Conservation (phyloP, 2,888 invertebrate genomes). For the Synergus laeviventris region DNA sequence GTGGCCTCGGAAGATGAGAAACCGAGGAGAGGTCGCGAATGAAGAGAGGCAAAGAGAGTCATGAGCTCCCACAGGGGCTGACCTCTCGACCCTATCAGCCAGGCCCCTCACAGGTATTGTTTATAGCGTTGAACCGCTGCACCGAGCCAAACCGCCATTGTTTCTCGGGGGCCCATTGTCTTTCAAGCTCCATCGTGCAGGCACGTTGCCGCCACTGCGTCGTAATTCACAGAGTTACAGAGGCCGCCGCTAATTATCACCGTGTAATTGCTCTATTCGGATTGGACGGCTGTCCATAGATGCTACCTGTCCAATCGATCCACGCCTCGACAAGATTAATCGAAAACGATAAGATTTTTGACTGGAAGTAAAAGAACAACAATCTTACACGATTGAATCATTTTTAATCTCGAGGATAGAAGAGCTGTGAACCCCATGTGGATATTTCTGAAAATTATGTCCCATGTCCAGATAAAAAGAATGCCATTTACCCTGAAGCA, state of each 20-base stretch:
- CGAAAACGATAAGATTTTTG: background rate
- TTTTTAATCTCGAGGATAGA: too few relatives aligned
- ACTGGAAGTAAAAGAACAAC: background rate
- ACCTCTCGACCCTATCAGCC: conserved; percentile 72
- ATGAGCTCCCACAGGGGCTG: conserved; percentile 74
- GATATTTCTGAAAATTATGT: too few relatives aligned
- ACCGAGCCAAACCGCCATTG: conserved; percentile 64
- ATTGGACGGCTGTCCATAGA: conserved; percentile 41
- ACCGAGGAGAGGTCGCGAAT: conserved; percentile 43
- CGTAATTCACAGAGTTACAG: conserved; percentile 57
- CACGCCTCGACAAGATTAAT: background rate
- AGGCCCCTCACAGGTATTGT: conserved; percentile 65
- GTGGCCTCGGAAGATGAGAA: conserved; percentile 55
- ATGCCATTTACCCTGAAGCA: too few relatives aligned
- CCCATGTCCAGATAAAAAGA: too few relatives aligned
- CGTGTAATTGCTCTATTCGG: conserved; percentile 51
- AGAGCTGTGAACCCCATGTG: too few relatives aligned
- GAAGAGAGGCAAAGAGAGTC: conserved; percentile 63
- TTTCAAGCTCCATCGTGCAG: conserved; percentile 44
- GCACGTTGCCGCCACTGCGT: conserved; percentile 57
- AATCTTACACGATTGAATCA: too few relatives aligned
- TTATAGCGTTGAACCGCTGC: conserved; percentile 67
- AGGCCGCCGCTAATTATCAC: conserved; percentile 39
- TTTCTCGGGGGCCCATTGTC: conserved; percentile 66
- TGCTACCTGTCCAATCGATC: background rate